Percentiles rank a stretch among this genome's conserved stretches.
These are phyloP conservation scores for Diorhabda carinulata DNA, from an alignment of 1,140 invertebrate species.

Conservation along the genomic window DNA sequence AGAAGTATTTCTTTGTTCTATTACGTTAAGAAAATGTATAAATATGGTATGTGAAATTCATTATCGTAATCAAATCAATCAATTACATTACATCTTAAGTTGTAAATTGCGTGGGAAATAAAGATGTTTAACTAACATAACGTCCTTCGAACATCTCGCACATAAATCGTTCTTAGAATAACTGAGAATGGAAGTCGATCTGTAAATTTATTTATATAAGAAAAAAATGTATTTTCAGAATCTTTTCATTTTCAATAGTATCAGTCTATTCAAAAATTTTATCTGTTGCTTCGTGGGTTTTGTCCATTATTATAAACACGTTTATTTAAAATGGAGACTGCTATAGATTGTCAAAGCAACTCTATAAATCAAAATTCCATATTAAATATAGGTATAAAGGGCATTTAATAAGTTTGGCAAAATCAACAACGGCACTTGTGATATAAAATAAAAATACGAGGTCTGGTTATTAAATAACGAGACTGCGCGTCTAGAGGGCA, in stretches of 20 bases:
- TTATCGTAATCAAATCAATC: slow-evolving; percentile 3
- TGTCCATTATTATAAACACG: not conserved
- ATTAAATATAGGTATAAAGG: no score
- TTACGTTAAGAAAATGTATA: no score
- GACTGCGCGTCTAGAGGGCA: no score
- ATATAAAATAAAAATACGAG: no score
- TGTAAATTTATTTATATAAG: no score
- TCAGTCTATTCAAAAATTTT: not conserved
- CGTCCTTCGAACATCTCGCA: not conserved
- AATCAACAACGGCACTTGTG: no score
- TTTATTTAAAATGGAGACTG: not conserved
- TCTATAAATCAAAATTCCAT: no score
- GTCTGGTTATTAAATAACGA: no score
- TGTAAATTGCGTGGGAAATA: not conserved
- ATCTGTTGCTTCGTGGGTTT: not conserved
- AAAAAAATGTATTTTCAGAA: no score
- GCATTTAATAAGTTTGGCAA: no score
- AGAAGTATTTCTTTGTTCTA: no score
- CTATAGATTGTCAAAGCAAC: not conserved
- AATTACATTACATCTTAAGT: slow-evolving; percentile 1
- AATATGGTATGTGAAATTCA: not conserved
- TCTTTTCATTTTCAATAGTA: not conserved
- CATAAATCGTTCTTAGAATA: not conserved
- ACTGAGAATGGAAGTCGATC: not conserved
- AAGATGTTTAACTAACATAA: not conserved